Evolutionary conservation across 37 sponge, comb jelly and placozoan genomes (phyloP), one percentile per base, ranked within the genome.

Genomic region (Axinella damicornis): DNA sequence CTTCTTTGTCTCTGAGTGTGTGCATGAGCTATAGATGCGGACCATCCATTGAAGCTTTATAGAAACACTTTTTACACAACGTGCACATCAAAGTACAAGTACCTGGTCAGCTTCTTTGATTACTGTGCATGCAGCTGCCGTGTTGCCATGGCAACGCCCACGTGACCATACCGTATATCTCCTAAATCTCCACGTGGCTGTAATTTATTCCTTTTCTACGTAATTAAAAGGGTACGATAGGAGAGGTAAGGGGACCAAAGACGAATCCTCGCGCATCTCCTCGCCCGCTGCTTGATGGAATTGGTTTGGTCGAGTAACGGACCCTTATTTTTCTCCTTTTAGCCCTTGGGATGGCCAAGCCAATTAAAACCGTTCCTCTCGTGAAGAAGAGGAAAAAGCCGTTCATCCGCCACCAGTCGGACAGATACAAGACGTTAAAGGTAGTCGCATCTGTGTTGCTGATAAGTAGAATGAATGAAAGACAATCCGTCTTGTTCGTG

Each of bases 341-440:
- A 55, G 57, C 27, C 20, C 55, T 17, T 17, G 32, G 0, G n/a
- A 91, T 95, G 95, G 87, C 94, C 5, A 85, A 67, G 27, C 84
- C 98, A 5, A 64, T 93, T 6, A 91, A 78, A 24, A 89, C 87
- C 21, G 80, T 84, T 5, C 46, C 53, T 12, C 82, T 86, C 38
- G 90, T 98, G 27, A 98, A 95, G 88, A 98, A 98, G 74, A 76
- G 96, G 56, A 95, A 90, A 38, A 95, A 98, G 81, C 85, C 73
- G 81, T 98, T 98, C 68, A 95, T 89, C 72, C 88, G 98, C 19
- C 96, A 95, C 60, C 98, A 98, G 77, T 95, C 96, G 0, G 98
- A 98, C 70, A 68, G 98, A 53, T 98, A 93, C 75, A 74, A 79
- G 73, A 95, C 93, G 74, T 52, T 98, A 40, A 88, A 93, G 92